Percentiles rank a stretch among this genome's conserved stretches.
phyloP scores from a whole-genome alignment of 2,797 vertebrate genomes.

The Peromyscus nudipes region DNA sequence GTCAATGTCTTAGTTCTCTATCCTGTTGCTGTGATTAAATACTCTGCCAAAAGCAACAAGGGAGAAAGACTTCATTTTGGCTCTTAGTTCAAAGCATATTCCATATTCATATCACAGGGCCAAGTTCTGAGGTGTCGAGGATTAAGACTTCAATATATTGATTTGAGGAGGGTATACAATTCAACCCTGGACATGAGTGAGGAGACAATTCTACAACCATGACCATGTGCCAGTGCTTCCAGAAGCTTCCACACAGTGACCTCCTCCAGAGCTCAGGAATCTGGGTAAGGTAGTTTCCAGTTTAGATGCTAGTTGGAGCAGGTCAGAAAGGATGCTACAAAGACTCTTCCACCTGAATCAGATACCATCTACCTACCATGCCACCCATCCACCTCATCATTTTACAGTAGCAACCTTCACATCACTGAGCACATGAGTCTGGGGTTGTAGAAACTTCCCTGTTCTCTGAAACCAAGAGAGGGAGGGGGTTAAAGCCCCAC shows the following conservation, averaged over 20 bases:
- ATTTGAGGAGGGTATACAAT: neutral
- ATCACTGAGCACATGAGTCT: neutral
- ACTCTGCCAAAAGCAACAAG: neutral
- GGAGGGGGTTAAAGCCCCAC: neutral
- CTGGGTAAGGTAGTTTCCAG: neutral
- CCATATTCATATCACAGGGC: neutral
- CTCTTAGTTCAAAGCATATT: neutral
- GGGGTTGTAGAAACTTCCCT: neutral
- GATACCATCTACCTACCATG: neutral
- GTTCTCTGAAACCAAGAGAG: neutral
- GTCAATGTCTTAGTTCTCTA: neutral
- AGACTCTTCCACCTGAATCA: neutral
- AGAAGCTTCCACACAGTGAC: neutral
- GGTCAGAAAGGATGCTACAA: neutral
- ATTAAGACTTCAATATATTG: neutral
- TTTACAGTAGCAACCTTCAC: neutral
- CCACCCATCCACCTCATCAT: neutral
- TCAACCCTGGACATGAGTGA: neutral
- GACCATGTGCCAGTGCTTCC: neutral
- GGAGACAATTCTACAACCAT: neutral
- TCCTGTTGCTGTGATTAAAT: neutral
- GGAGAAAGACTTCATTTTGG: neutral
- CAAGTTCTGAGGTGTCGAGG: neutral
- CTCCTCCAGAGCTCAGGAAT: neutral
- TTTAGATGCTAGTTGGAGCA: neutral